Conservation (phyloP, 2,888 invertebrate species). For the Drosophila antonietae region DNA sequence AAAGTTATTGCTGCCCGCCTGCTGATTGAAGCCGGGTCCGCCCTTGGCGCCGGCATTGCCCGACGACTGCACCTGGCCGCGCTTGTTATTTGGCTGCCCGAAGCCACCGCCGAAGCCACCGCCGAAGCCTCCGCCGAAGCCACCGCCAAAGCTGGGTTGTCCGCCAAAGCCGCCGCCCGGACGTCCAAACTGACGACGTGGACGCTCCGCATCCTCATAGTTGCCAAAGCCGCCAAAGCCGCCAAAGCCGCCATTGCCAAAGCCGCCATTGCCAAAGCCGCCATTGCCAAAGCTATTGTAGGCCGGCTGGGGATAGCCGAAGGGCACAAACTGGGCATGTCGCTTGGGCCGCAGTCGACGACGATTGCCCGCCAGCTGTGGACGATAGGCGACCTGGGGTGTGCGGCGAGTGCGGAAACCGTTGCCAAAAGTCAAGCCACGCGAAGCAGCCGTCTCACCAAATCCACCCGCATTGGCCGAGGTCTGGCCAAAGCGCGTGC, state of each 20-base stretch:
- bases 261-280: slow-evolving; percentile 9
- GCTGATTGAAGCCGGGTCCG: slow-evolving; percentile 73
- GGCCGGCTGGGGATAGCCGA: slow-evolving; percentile 54
- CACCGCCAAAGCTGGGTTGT: background rate
- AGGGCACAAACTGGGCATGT: slow-evolving; percentile 69
- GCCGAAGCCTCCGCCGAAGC: background rate
- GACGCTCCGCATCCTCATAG: slow-evolving; percentile 25
- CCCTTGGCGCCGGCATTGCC: slow-evolving; percentile 72
- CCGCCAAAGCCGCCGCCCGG: slow-evolving; percentile 3
- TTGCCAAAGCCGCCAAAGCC: slow-evolving; percentile 11
- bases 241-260: slow-evolving; percentile 17
- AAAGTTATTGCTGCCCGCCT: slow-evolving; percentile 81
- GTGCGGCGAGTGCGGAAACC: slow-evolving; percentile 49
- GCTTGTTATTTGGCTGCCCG: slow-evolving; percentile 21
- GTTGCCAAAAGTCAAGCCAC: slow-evolving; percentile 43
- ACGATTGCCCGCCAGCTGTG: background rate
- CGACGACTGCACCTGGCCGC: slow-evolving; percentile 46
- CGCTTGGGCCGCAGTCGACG: slow-evolving; percentile 62
- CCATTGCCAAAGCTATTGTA: slow-evolving; percentile 3
- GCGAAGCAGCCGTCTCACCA: slow-evolving; percentile 59
- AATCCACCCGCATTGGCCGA: slow-evolving; percentile 73
- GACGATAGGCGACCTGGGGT: slow-evolving; percentile 1
- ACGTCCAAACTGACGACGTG: slow-evolving; percentile 52
- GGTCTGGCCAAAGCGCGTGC: slow-evolving; percentile 72
- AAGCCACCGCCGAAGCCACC: slow-evolving; percentile 22